Conservation (phyloP, 2,113 vertebrate species). For the Periophthalmodon schlosseri region DNA sequence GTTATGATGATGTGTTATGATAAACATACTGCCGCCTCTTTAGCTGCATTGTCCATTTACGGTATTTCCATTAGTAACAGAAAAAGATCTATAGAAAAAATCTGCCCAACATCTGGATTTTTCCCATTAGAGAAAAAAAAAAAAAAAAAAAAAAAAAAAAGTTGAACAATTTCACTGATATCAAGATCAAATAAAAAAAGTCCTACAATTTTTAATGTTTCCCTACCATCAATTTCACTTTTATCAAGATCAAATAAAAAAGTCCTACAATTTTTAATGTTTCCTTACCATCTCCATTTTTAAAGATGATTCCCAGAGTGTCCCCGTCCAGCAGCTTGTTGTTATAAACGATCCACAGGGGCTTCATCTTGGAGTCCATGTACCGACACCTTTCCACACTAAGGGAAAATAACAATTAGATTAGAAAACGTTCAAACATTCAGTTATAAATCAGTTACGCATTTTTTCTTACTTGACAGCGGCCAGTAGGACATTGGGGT, state of each 20-base stretch:
- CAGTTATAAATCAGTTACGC: not conserved
- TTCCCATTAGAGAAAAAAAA: too few species aligned
- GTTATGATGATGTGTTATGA: too few species aligned
- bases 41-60: too few species aligned
- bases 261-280: not conserved
- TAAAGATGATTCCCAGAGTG: slow-evolving; percentile 93
- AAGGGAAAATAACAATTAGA: not conserved
- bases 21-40: too few species aligned
- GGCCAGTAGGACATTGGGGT: slow-evolving; percentile 90
- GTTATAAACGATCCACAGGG: slow-evolving; percentile 96
- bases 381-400: slow-evolving; percentile 96
- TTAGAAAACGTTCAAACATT: not conserved
- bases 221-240: slow-evolving; percentile 79
- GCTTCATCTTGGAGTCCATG: slow-evolving; percentile 99
- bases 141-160: too few species aligned
- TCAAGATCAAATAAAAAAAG: too few species aligned
- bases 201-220: not conserved
- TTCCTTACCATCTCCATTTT: slow-evolving; percentile 93
- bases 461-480: slow-evolving; percentile 87
- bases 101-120: too few species aligned
- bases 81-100: too few species aligned
- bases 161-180: too few species aligned
- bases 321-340: slow-evolving; percentile 91
- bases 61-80: too few species aligned
- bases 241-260: too few species aligned